Evolutionary conservation across 2,113 vertebrate species (phyloP), one percentile per base, ranked within the genome.

Genomic region (Scatophagus argus): DNA sequence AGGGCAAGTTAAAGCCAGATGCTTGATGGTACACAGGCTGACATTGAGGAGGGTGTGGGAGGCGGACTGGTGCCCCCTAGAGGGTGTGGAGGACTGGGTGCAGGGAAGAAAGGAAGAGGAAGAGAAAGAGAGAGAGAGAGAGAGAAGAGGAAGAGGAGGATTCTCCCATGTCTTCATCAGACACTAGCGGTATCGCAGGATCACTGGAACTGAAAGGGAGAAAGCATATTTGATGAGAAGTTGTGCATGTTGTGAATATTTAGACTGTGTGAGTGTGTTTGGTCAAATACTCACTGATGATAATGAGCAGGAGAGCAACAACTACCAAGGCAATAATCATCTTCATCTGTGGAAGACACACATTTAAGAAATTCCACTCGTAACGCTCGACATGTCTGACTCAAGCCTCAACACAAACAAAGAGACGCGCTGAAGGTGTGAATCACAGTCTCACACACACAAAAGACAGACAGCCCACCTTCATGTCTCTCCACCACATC

Each of bases 401-500:
- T 16, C 8, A 2, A 17, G 7, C 21, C 12, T 14, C 4, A 17
- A 29, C 4, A 32, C 5, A 49, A 38, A 66, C 12, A 47, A 21
- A 19, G 14, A 29, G 39, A 66, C 8, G 8, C 5, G 16, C 21
- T 27, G 34, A 36, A 23, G 29, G 5, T 44, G 25, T n/a, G n/a
- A n/a, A n/a, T 55, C 41, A 46, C 44, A 21, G 3, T 39, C 41
- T 61, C 29, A 46, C 47, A 56, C 16, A 61, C 43, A n/a, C 6
- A 38, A 21, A 14, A 39, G 31, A 71, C 31, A 23, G 54, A 19
- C 39, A 5, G 58, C 95, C 90, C 88, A 99, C 98, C 96, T 98
- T 98, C 91, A 94, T 97, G 73, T 97, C 97, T 76, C 96, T 95
- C 98, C 97, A 99, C 97, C 97, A 98, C 97, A 99, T 98, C 81